Conservation (phyloP, 2,113 vertebrate genomes). For the Perognathus longimembris region DNA sequence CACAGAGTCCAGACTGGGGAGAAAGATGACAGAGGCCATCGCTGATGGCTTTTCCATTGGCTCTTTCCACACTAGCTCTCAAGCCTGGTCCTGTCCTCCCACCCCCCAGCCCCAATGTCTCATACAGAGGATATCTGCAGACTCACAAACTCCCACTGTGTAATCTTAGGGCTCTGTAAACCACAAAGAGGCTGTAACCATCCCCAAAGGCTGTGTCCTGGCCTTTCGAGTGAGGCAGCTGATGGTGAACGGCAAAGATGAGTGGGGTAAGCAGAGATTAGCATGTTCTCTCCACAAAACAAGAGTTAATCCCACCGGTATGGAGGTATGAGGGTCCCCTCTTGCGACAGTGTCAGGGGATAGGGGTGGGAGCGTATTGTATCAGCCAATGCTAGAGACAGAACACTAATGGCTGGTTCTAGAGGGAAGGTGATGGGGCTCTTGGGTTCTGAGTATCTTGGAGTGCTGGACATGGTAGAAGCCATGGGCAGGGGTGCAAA, state of each 20-base stretch:
- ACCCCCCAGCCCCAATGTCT: not conserved
- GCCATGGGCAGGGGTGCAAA: not conserved
- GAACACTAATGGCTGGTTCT: not conserved
- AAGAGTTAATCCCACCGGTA: not conserved
- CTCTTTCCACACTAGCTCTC: not conserved
- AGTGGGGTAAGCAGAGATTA: constrained; percentile 80
- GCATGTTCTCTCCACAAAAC: not conserved
- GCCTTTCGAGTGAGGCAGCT: constrained; percentile 81
- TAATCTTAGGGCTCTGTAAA: constrained; percentile 70
- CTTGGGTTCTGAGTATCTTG: not conserved
- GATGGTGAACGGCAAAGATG: not conserved
- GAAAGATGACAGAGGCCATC: not conserved
- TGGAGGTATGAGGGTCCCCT: not conserved
- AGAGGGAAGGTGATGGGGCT: not conserved
- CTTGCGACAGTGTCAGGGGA: not conserved
- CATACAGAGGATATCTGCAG: not conserved
- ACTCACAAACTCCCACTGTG: not conserved
- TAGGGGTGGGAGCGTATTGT: not conserved
- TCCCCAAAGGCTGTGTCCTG: constrained; percentile 85
- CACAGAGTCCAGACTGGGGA: not conserved
- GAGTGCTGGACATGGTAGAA: not conserved
- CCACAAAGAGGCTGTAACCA: constrained; percentile 69
- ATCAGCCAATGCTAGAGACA: accelerated
- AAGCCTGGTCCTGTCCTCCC: not conserved
- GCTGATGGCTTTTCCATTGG: not conserved